Evolutionary conservation across 2,888 invertebrate species (phyloP).

Genomic region (Ichneumoninae sp.): DNA sequence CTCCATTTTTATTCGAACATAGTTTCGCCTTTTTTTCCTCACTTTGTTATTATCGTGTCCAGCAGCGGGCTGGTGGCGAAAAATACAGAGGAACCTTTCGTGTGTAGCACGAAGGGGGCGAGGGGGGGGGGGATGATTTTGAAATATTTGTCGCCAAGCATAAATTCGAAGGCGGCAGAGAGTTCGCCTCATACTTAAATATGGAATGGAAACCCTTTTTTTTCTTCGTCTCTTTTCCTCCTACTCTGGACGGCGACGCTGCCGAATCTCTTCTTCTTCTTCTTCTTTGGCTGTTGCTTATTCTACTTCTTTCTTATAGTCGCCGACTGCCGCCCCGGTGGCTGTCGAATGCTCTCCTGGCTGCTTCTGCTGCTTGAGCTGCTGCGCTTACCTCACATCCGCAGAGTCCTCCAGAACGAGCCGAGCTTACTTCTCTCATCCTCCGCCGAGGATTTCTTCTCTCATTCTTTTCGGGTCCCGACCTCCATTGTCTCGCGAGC

Average conservation of each 20-base stretch:
- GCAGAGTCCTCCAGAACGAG: constrained; percentile 44
- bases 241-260: constrained; percentile 28
- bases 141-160: constrained; percentile 83
- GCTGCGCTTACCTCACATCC: constrained; percentile 73
- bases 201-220: constrained; percentile 75
- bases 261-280: constrained; percentile 59
- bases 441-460: constrained; percentile 68
- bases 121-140: constrained; percentile 76
- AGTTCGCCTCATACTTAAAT: constrained; percentile 81
- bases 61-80: constrained; percentile 46
- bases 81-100: constrained; percentile 32
- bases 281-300: constrained; percentile 47
- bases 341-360: constrained; percentile 58
- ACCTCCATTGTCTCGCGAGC: constrained; percentile 83
- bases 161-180: constrained; percentile 80
- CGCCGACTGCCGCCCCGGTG: constrained; percentile 65
- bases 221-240: constrained; percentile 55
- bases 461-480: constrained; percentile 82
- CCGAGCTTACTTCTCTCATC: constrained; percentile 56
- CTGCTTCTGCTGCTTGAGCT: constrained; percentile 66
- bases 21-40: constrained; percentile 10
- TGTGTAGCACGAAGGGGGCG: constrained; percentile 52
- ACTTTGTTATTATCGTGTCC: constrained; percentile 41
- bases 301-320: constrained; percentile 48
- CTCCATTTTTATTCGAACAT: constrained; percentile 36